Conservation (phyloP, 2,113 vertebrate species). For the Dolichotis patagonum region DNA sequence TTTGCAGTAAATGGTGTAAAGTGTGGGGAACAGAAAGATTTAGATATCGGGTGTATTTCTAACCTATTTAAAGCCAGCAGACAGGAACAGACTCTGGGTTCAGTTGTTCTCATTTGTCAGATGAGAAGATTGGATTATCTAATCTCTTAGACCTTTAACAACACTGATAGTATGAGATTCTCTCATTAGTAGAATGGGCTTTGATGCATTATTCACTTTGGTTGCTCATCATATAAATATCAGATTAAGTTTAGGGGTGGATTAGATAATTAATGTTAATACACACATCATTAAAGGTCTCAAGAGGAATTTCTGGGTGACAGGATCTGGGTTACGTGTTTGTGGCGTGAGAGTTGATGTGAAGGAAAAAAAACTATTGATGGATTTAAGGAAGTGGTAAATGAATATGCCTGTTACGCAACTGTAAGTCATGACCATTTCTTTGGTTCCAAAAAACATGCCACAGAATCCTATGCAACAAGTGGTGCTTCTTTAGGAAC, state of each 20-base stretch:
- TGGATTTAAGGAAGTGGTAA: slow-evolving; percentile 66
- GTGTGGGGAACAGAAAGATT: slow-evolving; percentile 22
- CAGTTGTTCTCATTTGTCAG: neutral
- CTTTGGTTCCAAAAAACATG: slow-evolving; percentile 30
- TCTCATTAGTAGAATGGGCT: neutral
- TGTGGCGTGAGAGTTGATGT: slow-evolving; percentile 43
- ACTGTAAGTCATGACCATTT: neutral
- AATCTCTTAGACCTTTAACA: neutral
- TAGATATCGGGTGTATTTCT: slow-evolving; percentile 1
- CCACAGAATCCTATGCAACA: neutral
- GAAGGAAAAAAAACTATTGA: neutral
- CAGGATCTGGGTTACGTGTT: slow-evolving; percentile 78
- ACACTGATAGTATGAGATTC: neutral
- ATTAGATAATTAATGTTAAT: neutral
- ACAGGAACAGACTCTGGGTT: neutral
- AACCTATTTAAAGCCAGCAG: neutral
- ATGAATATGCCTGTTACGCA: slow-evolving; percentile 45
- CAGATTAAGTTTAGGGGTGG: neutral
- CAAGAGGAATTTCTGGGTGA: slow-evolving; percentile 31
- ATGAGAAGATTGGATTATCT: slow-evolving; percentile 22
- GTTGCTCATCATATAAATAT: neutral
- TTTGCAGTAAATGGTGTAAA: neutral
- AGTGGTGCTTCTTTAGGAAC: neutral
- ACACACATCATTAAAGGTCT: neutral
- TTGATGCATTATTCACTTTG: neutral